Conservation (phyloP, 2,797 vertebrate genomes). For the Cynodonichthys magdalenae region DNA sequence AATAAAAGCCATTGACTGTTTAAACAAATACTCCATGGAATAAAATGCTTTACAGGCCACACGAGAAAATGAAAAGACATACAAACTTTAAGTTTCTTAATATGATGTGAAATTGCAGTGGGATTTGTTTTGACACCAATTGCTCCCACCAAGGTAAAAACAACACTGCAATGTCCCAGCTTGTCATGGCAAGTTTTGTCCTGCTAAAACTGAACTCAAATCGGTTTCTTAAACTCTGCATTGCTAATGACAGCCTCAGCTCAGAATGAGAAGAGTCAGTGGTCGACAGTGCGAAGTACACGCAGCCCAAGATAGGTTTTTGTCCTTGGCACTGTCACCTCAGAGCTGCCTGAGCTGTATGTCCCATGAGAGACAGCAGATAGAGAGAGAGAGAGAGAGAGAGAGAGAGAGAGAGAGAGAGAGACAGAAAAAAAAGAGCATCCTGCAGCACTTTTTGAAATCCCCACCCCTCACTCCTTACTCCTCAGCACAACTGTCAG, state of each 20-base stretch:
- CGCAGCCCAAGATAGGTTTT: conserved; percentile 60
- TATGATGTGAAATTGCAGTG: conserved; percentile 1
- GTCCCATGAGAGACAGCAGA: conserved; percentile 70
- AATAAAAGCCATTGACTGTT: conserved; percentile 37
- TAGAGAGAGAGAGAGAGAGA: not conserved
- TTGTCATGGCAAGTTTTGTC: conserved; percentile 18
- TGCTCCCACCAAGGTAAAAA: not conserved
- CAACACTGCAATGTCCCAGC: not conserved
- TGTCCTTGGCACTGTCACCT: conserved; percentile 76
- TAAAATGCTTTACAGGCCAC: conserved; percentile 34
- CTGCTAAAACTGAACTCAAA: conserved; percentile 10
- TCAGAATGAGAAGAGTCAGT: conserved; percentile 38
- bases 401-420: conserved; percentile 48
- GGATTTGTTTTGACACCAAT: conserved; percentile 14
- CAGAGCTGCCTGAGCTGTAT: conserved; percentile 57
- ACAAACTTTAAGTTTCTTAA: not conserved
- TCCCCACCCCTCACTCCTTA: conserved; percentile 59
- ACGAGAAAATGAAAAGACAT: not conserved
- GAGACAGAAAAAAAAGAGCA: conserved; percentile 62
- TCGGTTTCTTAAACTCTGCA: conserved; percentile 16
- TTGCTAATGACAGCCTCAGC: conserved; percentile 19
- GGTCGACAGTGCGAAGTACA: conserved; percentile 22
- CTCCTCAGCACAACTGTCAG: conserved; percentile 72
- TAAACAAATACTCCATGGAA: not conserved
- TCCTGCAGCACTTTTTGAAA: conserved; percentile 77